Percentiles rank a stretch among this genome's conserved stretches.
These are phyloP conservation scores for Ammospiza nelsoni DNA, from an alignment of 2,113 vertebrate genomes.

Conservation along the genomic window DNA sequence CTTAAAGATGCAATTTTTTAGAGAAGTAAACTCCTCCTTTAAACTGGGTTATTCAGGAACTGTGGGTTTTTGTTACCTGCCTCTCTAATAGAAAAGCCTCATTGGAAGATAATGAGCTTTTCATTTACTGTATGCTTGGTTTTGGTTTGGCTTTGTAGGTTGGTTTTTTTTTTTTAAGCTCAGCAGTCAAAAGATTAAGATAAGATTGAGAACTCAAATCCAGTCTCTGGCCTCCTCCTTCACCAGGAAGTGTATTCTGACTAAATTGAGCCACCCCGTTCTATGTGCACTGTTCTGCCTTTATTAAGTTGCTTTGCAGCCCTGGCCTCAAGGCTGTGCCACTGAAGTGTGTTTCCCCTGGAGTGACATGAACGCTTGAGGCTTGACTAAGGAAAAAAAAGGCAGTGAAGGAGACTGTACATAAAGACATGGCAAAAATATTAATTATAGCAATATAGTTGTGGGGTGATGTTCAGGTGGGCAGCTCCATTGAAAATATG, in stretches of 20 bases:
- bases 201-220: constrained; percentile 83
- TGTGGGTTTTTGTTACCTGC: constrained; percentile 64
- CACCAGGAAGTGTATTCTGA: constrained; percentile 82
- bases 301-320: constrained; percentile 89
- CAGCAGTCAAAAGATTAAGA: constrained; percentile 50
- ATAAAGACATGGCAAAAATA: constrained; percentile 86
- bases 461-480: constrained; percentile 86
- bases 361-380: constrained; percentile 80
- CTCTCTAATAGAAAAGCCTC: constrained; percentile 60
- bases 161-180: background rate
- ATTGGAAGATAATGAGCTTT: constrained; percentile 30
- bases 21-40: constrained; percentile 14
- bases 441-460: constrained; percentile 91
- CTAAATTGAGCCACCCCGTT: constrained; percentile 82
- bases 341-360: constrained; percentile 89
- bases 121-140: background rate
- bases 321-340: constrained; percentile 83
- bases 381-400: constrained; percentile 77
- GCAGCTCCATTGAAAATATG: constrained; percentile 86
- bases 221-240: constrained; percentile 85
- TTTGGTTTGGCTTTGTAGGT: background rate
- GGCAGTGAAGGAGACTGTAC: constrained; percentile 90
- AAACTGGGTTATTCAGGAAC: background rate
- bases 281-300: constrained; percentile 86
- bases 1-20: constrained; percentile 38